A percentile compares a stretch with the other conserved stretches of the same genome.
Conservation (phyloP, 2,888 invertebrate species). For the Drosophila flavopinicola region DNA sequence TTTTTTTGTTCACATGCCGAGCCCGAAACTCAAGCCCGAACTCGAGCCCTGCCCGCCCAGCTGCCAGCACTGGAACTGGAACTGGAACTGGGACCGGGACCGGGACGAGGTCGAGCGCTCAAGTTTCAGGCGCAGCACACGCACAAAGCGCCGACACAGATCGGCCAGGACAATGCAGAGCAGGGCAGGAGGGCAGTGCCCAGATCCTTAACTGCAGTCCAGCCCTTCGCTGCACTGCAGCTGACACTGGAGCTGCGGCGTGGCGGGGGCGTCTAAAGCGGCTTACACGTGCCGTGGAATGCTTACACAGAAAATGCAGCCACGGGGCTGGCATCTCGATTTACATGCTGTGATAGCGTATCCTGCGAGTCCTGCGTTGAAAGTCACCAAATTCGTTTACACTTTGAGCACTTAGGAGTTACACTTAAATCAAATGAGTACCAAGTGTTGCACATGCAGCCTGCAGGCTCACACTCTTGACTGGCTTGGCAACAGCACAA, state of each 20-base stretch:
- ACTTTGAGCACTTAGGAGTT: conserved; percentile 26
- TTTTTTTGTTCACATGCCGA: conserved; percentile 71
- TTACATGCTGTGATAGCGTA: conserved; percentile 46
- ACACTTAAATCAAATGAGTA: conserved; percentile 13
- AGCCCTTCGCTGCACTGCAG: conserved; percentile 20
- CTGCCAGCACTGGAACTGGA: too few species aligned
- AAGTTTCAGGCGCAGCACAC: conserved; percentile 55
- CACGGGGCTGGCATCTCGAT: conserved; percentile 47
- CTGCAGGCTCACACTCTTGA: conserved; percentile 9
- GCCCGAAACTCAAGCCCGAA: conserved; percentile 33
- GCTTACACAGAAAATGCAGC: conserved; percentile 35
- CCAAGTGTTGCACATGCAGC: conserved; percentile 23
- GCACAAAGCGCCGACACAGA: conserved; percentile 34
- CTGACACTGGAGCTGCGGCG: conserved; percentile 59
- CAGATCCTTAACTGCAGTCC: conserved; percentile 45
- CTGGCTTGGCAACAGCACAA: conserved; percentile 2
- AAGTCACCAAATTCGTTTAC: conserved; percentile 62
- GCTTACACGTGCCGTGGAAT: conserved; percentile 67
- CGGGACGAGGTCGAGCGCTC: conserved; percentile 38
- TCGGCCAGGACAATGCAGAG: conserved; percentile 27
- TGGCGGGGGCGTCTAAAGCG: conserved; percentile 43
- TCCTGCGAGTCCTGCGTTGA: conserved; percentile 46
- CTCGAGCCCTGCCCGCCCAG: conserved; percentile 17
- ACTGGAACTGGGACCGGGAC: conserved; percentile 56
- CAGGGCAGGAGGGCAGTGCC: conserved; percentile 7